Percentiles rank a stretch among this genome's conserved stretches.
These are phyloP conservation scores for Girardinichthys multiradiatus DNA, from an alignment of 2,113 vertebrate species.

Conservation along the genomic window DNA sequence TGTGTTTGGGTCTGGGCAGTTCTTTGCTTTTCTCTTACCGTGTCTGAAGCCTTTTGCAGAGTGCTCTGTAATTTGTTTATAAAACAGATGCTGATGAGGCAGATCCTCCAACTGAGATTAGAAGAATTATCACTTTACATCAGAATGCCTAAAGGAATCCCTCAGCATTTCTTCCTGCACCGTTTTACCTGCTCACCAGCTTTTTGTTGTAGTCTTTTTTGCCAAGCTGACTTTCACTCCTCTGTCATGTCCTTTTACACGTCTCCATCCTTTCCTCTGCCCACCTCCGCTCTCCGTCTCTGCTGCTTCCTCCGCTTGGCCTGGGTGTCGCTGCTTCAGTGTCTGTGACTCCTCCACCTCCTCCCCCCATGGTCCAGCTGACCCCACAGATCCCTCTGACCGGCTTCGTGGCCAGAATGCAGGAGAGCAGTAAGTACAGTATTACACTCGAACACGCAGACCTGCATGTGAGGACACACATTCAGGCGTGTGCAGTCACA, in stretches of 20 bases:
- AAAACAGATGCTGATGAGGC: slow-evolving; percentile 41
- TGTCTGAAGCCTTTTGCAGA: slow-evolving; percentile 7
- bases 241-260: slow-evolving; percentile 2
- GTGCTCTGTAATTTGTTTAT: slow-evolving; percentile 30
- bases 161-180: slow-evolving; percentile 38
- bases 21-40: slow-evolving; percentile 23
- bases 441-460: background rate
- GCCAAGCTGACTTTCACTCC: slow-evolving; percentile 14
- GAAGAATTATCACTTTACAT: background rate
- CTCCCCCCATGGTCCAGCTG: slow-evolving; percentile 98
- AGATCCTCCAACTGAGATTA: slow-evolving; percentile 31
- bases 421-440: slow-evolving; percentile 98
- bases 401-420: slow-evolving; percentile 99
- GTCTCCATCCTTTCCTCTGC: slow-evolving; percentile 16
- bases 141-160: slow-evolving; percentile 23
- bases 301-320: slow-evolving; percentile 33
- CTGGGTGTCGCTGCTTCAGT: slow-evolving; percentile 87
- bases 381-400: slow-evolving; percentile 99
- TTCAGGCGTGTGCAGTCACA: too few species aligned
- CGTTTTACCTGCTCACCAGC: slow-evolving; percentile 41
- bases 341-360: slow-evolving; percentile 95
- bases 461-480: background rate
- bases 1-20: slow-evolving; percentile 9
- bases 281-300: slow-evolving; percentile 34
- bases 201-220: slow-evolving; percentile 18